Percentiles rank a stretch among this genome's conserved stretches.
phyloP scores from a whole-genome alignment of 2,888 invertebrate genomes.

The Mayetiola destructor region DNA sequence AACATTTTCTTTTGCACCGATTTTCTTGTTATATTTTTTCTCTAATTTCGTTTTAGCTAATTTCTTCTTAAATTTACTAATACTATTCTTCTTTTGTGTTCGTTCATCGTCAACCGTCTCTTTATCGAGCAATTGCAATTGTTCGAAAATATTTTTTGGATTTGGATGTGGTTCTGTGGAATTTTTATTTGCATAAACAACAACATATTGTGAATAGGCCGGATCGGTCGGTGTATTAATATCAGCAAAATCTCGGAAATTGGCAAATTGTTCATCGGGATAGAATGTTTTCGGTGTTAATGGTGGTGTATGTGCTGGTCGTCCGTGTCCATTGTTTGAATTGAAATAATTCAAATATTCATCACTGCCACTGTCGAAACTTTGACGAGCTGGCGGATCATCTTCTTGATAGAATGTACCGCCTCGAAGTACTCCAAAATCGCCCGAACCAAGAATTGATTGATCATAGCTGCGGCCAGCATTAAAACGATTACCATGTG shows the following conservation, averaged over 20 bases:
- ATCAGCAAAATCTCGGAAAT: slow-evolving; percentile 81
- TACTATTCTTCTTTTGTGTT: slow-evolving; percentile 33
- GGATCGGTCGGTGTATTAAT: slow-evolving; percentile 70
- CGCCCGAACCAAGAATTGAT: slow-evolving; percentile 63
- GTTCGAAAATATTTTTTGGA: slow-evolving; percentile 75
- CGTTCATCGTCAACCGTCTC: slow-evolving; percentile 28
- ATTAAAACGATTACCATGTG: slow-evolving; percentile 40
- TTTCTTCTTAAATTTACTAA: slow-evolving; percentile 49
- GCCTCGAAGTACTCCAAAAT: slow-evolving; percentile 73
- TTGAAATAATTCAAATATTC: slow-evolving; percentile 45
- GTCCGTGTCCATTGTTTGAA: slow-evolving; percentile 57
- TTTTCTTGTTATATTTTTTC: slow-evolving; percentile 38
- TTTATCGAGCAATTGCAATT: slow-evolving; percentile 55
- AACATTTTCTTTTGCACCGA: slow-evolving; percentile 25
- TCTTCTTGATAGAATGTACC: slow-evolving; percentile 72
- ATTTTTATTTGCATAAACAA: slow-evolving; percentile 72
- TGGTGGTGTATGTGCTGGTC: slow-evolving; percentile 56
- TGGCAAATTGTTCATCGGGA: slow-evolving; percentile 72
- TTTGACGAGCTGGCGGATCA: slow-evolving; percentile 43
- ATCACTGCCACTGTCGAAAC: slow-evolving; percentile 39
- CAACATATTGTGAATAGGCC: slow-evolving; percentile 68
- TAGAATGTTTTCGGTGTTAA: slow-evolving; percentile 46
- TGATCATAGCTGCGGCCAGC: slow-evolving; percentile 40
- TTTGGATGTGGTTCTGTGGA: slow-evolving; percentile 41
- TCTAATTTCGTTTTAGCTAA: slow-evolving; percentile 40